Conservation (phyloP, 2,797 vertebrate genomes). For the Paratrypauchen microcephalus region DNA sequence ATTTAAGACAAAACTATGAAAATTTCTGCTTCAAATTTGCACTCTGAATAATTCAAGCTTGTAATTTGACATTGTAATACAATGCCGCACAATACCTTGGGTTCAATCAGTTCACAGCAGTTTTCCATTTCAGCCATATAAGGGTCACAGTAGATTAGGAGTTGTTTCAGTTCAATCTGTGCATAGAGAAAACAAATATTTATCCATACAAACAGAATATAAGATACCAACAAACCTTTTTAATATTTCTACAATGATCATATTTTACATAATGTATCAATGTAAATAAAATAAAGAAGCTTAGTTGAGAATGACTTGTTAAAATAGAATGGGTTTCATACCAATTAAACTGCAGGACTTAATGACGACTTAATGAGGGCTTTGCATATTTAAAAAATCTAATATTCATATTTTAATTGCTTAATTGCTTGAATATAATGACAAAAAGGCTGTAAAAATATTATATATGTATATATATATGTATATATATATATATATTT, state of each 20-base stretch:
- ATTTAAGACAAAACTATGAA: neutral
- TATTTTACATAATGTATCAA: neutral
- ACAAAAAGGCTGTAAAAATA: neutral
- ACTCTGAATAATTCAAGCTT: conserved; percentile 3
- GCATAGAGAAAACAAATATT: conserved; percentile 47
- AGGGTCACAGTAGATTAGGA: conserved; percentile 90
- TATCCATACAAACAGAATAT: neutral
- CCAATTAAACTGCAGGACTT: too few species aligned
- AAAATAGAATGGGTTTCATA: too few species aligned
- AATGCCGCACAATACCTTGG: conserved; percentile 76
- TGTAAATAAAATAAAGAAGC: neutral
- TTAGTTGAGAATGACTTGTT: neutral
- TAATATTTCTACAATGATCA: neutral
- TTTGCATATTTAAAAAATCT: too few species aligned
- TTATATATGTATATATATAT: too few species aligned
- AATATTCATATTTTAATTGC: too few species aligned
- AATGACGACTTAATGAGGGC: too few species aligned
- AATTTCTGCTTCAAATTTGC: neutral
- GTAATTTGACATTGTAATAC: neutral
- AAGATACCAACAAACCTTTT: neutral
- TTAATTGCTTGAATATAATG: neutral
- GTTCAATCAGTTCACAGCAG: conserved; percentile 85
- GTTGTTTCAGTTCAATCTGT: conserved; percentile 90
- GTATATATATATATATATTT: too few species aligned
- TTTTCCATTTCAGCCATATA: conserved; percentile 82